phyloP scores from a whole-genome alignment of 1,140 invertebrate genomes.

The Diplogasteroides magnus region DNA sequence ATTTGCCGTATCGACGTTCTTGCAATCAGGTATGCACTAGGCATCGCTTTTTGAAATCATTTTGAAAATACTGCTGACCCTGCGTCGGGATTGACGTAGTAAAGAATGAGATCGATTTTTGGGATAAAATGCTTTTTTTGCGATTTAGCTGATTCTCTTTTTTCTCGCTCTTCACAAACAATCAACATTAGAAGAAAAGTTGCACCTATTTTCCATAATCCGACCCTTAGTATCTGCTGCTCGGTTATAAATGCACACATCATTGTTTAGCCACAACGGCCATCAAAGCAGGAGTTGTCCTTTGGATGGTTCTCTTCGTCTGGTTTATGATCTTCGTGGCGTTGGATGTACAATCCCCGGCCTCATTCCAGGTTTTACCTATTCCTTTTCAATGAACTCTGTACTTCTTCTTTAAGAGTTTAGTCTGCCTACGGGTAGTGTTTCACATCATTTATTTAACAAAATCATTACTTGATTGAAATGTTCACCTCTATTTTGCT shows the following conservation, averaged over 20 bases:
- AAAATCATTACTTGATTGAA: neutral
- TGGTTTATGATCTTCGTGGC: too few species aligned
- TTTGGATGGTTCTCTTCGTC: slow-evolving; percentile 45
- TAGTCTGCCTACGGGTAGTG: slow-evolving; percentile 25
- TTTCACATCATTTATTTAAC: neutral
- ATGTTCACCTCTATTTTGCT: neutral
- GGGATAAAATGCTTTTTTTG: neutral
- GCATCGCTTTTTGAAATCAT: neutral
- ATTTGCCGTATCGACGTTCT: slow-evolving; percentile 68
- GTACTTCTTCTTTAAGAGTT: slow-evolving; percentile 39
- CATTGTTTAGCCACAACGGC: too few species aligned
- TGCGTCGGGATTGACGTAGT: neutral
- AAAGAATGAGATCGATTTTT: neutral
- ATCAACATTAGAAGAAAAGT: neutral
- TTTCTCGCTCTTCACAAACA: too few species aligned
- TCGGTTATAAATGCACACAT: too few species aligned
- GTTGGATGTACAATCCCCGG: too few species aligned
- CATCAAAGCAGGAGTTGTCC: too few species aligned
- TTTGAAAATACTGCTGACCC: neutral
- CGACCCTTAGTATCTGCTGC: too few species aligned
- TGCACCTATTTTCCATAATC: neutral
- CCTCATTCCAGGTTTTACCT: too few species aligned
- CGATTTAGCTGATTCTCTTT: too few species aligned
- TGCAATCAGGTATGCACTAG: slow-evolving; percentile 64
- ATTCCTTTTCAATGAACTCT: too few species aligned